Evolutionary conservation across 2,888 invertebrate genomes (phyloP).

Genomic region (Tanytarsus gracilentus): DNA sequence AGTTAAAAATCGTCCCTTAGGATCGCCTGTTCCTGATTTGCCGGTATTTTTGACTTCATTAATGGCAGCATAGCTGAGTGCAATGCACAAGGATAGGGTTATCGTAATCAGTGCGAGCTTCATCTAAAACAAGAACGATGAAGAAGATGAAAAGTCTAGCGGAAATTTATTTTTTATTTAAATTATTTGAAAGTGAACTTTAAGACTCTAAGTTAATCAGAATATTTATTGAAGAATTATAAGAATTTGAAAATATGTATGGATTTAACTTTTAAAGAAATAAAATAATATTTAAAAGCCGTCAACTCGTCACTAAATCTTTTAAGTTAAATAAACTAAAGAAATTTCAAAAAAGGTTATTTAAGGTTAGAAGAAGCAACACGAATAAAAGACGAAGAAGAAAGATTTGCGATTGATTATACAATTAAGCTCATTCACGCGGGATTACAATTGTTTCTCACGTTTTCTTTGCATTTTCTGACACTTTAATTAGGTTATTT

Average conservation of each 20-base stretch:
- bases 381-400: not conserved
- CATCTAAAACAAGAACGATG: constrained; percentile 50
- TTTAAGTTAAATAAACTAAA: no score
- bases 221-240: no score
- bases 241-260: no score
- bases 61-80: constrained; percentile 52
- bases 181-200: no score
- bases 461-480: not conserved
- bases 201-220: no score
- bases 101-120: constrained; percentile 55
- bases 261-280: no score
- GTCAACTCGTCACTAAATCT: no score
- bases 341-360: no score
- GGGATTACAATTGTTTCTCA: not conserved
- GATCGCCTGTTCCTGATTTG: not conserved
- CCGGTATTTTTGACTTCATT: constrained; percentile 12
- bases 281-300: no score
- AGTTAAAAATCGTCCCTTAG: constrained; percentile 64
- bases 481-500: not conserved
- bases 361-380: no score
- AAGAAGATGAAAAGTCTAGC: not conserved
- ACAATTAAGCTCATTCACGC: not conserved
- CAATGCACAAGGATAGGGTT: constrained; percentile 47
- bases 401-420: not conserved
- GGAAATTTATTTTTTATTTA: not conserved